Percentiles rank a stretch among this genome's conserved stretches.
phyloP scores from a whole-genome alignment of 2,888 invertebrate genomes.

The Drosophila acutilabella region DNA sequence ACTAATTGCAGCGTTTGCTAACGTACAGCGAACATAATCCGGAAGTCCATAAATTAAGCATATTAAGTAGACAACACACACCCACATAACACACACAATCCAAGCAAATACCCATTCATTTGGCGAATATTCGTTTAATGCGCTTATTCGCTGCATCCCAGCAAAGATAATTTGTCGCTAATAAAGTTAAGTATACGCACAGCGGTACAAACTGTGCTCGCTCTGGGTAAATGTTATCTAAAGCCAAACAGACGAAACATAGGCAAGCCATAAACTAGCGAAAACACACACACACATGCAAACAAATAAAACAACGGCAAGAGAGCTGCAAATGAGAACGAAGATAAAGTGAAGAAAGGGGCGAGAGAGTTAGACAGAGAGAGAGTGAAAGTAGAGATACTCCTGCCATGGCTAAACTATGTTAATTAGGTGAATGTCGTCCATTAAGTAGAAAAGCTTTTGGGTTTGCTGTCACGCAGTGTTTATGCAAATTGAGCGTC shows the following conservation, averaged over 20 bases:
- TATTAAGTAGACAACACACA: slow-evolving; percentile 42
- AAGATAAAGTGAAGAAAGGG: neutral
- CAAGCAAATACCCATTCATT: slow-evolving; percentile 15
- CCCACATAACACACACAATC: slow-evolving; percentile 1
- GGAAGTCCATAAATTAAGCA: slow-evolving; percentile 53
- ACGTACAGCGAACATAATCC: slow-evolving; percentile 20
- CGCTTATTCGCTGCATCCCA: slow-evolving; percentile 58
- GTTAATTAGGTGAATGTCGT: slow-evolving; percentile 73
- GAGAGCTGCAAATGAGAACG: neutral
- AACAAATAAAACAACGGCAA: slow-evolving; percentile 40
- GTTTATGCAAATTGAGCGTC: slow-evolving; percentile 76
- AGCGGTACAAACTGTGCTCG: slow-evolving; percentile 41
- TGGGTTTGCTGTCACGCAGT: slow-evolving; percentile 41
- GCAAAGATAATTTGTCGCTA: slow-evolving; percentile 68
- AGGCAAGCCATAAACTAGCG: slow-evolving; percentile 61
- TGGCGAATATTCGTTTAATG: slow-evolving; percentile 44
- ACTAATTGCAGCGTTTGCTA: neutral
- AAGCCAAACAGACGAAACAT: slow-evolving; percentile 68
- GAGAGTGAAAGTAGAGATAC: slow-evolving; percentile 11
- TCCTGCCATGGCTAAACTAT: slow-evolving; percentile 53
- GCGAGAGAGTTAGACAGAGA: neutral
- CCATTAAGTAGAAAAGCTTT: slow-evolving; percentile 58
- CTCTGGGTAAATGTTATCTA: slow-evolving; percentile 64
- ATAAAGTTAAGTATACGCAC: slow-evolving; percentile 77
- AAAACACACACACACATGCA: slow-evolving; percentile 23